Evolutionary conservation across 1,140 invertebrate species (phyloP).

Genomic region (Cataglyphis hispanica): DNA sequence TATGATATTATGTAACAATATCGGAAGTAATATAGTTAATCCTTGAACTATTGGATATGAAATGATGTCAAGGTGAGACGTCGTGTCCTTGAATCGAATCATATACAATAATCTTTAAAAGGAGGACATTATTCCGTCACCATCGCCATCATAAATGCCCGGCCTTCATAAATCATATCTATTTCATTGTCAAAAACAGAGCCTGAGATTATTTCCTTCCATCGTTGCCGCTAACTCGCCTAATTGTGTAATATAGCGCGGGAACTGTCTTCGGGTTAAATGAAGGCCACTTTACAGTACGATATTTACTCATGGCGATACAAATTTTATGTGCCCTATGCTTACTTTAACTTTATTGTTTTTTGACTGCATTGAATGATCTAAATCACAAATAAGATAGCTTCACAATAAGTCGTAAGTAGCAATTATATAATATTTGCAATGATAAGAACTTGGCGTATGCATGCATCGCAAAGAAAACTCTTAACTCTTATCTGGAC

Average conservation of each 20-base stretch:
- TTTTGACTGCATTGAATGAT: background rate
- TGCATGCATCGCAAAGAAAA: background rate
- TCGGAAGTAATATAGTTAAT: constrained; percentile 49
- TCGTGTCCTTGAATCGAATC: constrained; percentile 66
- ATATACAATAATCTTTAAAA: constrained; percentile 68
- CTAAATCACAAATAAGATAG: background rate
- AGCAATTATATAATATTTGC: background rate
- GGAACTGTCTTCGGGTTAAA: background rate
- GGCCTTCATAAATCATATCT: constrained; percentile 69
- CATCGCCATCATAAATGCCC: constrained; percentile 21
- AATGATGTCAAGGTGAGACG: constrained; percentile 64
- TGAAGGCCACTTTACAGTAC: constrained; percentile 1
- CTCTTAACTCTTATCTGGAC: too few relatives aligned
- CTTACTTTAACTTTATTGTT: background rate
- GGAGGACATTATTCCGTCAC: constrained; percentile 54
- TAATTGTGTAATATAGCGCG: constrained; percentile 35
- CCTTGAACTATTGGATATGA: constrained; percentile 37
- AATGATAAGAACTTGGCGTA: background rate
- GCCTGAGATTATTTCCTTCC: constrained; percentile 33
- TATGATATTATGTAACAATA: constrained; percentile 20
- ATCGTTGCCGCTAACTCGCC: constrained; percentile 14
- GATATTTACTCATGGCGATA: background rate
- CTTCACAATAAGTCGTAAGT: background rate
- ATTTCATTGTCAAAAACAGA: constrained; percentile 67
- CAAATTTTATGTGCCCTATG: constrained; percentile 2